phyloP scores from a whole-genome alignment of 2,797 vertebrate genomes.

The Mastacembelus armatus region DNA sequence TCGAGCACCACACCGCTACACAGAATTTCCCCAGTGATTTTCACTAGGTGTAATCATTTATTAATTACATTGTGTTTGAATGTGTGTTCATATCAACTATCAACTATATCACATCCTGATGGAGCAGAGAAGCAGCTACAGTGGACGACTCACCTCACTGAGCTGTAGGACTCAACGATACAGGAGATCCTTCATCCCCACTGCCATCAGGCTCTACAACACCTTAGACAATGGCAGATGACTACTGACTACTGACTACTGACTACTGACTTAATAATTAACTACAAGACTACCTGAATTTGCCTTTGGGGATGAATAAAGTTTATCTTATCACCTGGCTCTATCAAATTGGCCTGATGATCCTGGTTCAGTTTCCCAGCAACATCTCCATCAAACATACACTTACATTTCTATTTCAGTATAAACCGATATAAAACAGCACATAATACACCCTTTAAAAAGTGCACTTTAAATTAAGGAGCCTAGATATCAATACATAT shows the following conservation, averaged over 20 bases:
- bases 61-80: conserved; percentile 53
- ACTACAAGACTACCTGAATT: too few species aligned
- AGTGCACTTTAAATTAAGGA: conserved; percentile 23
- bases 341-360: conserved; percentile 54
- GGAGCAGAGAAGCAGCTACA: too few species aligned
- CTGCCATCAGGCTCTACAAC: too few species aligned
- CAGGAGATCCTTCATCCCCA: too few species aligned
- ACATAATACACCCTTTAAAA: conserved; percentile 27
- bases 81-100: conserved; percentile 28
- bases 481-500: conserved; percentile 13
- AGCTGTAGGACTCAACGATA: too few species aligned
- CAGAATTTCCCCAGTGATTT: conserved; percentile 19
- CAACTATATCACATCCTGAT: too few species aligned
- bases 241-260: too few species aligned
- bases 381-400: conserved; percentile 45
- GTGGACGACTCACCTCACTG: too few species aligned
- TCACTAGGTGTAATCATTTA: conserved; percentile 52
- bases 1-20: conserved; percentile 22
- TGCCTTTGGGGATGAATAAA: too few species aligned
- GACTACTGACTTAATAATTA: too few species aligned
- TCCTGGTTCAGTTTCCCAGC: conserved; percentile 33
- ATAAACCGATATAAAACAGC: conserved; percentile 4
- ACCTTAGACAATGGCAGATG: too few species aligned
- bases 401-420: conserved; percentile 29
- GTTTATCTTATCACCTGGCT: conserved; percentile 55